phyloP scores from a whole-genome alignment of 2,797 vertebrate genomes.

The Arremon aurantiirostris region DNA sequence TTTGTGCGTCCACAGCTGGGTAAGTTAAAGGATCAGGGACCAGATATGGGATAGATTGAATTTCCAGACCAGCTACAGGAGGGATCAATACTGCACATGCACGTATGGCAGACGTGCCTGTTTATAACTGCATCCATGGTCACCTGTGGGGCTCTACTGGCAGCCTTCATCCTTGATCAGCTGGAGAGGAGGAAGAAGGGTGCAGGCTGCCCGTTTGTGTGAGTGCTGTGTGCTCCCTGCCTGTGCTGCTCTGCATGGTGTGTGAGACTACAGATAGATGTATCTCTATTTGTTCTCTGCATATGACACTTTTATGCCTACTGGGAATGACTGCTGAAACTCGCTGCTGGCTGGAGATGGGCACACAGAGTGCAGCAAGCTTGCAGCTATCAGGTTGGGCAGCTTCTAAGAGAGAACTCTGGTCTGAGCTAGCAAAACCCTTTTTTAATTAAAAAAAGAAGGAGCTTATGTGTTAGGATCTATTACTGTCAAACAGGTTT shows the following conservation, averaged over 20 bases:
- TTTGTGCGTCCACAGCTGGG: not conserved
- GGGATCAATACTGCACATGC: not conserved
- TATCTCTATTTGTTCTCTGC: accelerated
- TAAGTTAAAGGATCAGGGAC: not conserved
- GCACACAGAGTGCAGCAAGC: not conserved
- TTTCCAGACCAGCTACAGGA: not conserved
- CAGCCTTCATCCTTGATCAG: not conserved
- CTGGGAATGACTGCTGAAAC: not conserved
- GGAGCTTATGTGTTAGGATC: not conserved
- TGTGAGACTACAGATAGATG: not conserved
- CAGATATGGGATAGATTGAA: not conserved
- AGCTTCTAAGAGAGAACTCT: not conserved
- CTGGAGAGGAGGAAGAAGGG: not conserved
- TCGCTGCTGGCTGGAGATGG: not conserved
- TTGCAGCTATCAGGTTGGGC: not conserved
- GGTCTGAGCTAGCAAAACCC: not conserved
- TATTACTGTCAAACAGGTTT: not conserved
- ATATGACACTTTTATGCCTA: not conserved
- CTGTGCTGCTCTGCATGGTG: accelerated
- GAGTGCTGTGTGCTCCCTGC: not conserved
- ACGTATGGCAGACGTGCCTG: accelerated
- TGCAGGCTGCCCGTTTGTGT: not conserved
- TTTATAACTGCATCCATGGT: not conserved
- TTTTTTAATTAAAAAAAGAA: not conserved
- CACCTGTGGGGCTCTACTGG: not conserved